Evolutionary conservation across 1,140 invertebrate genomes (phyloP).

Genomic region (Microplitis mediator): DNA sequence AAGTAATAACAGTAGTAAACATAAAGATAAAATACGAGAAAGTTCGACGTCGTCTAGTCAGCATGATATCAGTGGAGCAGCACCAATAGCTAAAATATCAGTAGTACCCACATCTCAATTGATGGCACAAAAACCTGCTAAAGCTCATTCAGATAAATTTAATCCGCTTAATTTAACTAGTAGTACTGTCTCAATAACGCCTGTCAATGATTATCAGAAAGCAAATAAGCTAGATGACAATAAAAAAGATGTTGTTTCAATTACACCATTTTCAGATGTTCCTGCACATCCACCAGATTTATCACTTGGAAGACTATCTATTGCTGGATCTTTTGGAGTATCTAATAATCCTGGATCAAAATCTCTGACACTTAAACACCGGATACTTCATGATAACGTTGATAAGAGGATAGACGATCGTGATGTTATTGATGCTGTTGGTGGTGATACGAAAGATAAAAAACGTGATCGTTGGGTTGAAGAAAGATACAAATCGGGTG

Average conservation of each 20-base stretch:
- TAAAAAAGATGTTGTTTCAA: slow-evolving; percentile 55
- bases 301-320: too few species aligned
- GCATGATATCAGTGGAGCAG: slow-evolving; percentile 22
- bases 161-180: slow-evolving; percentile 50
- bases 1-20: slow-evolving; percentile 30
- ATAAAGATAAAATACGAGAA: slow-evolving; percentile 44
- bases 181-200: slow-evolving; percentile 55
- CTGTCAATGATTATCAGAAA: slow-evolving; percentile 54
- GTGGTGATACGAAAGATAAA: slow-evolving; percentile 44
- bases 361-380: slow-evolving; percentile 41
- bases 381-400: slow-evolving; percentile 39
- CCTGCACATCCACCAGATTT: background rate
- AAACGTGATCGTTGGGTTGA: slow-evolving; percentile 48
- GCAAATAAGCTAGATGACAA: slow-evolving; percentile 39
- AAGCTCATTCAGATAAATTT: slow-evolving; percentile 45
- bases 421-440: slow-evolving; percentile 31
- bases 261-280: slow-evolving; percentile 48
- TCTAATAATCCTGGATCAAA: slow-evolving; percentile 25
- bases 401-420: slow-evolving; percentile 36
- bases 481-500: slow-evolving; percentile 46
- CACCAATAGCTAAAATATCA: slow-evolving; percentile 45
- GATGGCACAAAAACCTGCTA: slow-evolving; percentile 45
- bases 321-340: background rate
- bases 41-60: slow-evolving; percentile 21
- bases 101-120: slow-evolving; percentile 49